Evolutionary conservation across 1,140 invertebrate species (phyloP).

Genomic region (Lineus longissimus): DNA sequence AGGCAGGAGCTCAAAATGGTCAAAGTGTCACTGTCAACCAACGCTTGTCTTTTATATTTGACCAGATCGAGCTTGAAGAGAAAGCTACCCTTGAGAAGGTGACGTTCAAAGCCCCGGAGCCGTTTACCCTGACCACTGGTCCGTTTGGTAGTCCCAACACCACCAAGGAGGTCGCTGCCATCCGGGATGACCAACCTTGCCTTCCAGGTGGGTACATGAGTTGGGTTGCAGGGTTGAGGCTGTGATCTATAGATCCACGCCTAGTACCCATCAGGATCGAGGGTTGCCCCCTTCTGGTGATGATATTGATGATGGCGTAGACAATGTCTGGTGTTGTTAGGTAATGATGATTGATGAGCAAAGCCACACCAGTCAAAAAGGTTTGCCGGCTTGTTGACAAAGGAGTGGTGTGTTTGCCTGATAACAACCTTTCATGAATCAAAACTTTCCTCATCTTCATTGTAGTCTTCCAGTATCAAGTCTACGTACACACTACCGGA

Average conservation of each 20-base stretch:
- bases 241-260: neutral
- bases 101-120: neutral
- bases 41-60: too few species aligned
- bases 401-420: too few species aligned
- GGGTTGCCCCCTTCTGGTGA: neutral
- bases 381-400: too few species aligned
- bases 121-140: too few species aligned
- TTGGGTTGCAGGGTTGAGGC: too few species aligned
- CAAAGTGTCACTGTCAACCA: too few species aligned
- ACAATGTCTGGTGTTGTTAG: too few species aligned
- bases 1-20: too few species aligned
- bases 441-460: neutral
- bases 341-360: too few species aligned
- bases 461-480: neutral
- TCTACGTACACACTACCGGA: neutral
- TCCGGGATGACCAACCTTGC: constrained; percentile 18
- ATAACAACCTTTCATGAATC: too few species aligned
- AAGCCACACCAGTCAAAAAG: too few species aligned
- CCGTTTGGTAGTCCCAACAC: too few species aligned
- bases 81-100: constrained; percentile 27
- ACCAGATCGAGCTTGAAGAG: constrained; percentile 33
- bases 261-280: neutral
- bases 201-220: constrained; percentile 21
- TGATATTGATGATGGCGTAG: neutral
- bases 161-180: constrained; percentile 32